phyloP scores from a whole-genome alignment of 2,888 invertebrate species.

The Corythucha ciliata region DNA sequence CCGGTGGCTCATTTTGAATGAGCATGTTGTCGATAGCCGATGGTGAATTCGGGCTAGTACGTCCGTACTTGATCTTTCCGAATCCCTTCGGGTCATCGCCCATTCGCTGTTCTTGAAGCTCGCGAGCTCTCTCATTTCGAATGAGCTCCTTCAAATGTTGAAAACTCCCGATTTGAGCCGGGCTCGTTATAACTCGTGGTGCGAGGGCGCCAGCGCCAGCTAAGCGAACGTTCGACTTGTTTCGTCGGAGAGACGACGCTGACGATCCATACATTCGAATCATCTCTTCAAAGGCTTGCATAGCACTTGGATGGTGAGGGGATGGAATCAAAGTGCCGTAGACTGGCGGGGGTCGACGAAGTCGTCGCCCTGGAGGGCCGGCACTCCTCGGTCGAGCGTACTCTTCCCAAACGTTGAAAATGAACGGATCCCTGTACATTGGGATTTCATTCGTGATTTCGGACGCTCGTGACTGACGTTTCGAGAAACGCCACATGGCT shows the following conservation, averaged over 20 bases:
- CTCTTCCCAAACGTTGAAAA: slow-evolving; percentile 69
- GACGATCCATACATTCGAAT: not conserved
- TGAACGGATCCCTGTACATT: slow-evolving; percentile 69
- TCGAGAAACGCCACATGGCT: slow-evolving; percentile 87
- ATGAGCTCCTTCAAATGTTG: slow-evolving; percentile 72
- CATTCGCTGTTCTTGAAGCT: slow-evolving; percentile 63
- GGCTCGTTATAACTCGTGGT: slow-evolving; percentile 34
- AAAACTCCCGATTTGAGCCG: slow-evolving; percentile 44
- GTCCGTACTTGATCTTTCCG: slow-evolving; percentile 21
- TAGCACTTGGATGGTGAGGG: no score
- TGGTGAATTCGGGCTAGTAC: slow-evolving; percentile 22
- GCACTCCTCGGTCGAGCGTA: slow-evolving; percentile 42
- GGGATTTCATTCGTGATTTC: slow-evolving; percentile 81
- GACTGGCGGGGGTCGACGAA: slow-evolving; percentile 46
- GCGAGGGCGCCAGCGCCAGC: slow-evolving; percentile 35
- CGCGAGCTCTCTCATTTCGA: slow-evolving; percentile 64
- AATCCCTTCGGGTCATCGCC: slow-evolving; percentile 45
- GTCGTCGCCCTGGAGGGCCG: slow-evolving; percentile 32
- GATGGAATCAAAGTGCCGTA: slow-evolving; percentile 62
- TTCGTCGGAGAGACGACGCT: slow-evolving; percentile 9
- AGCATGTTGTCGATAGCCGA: slow-evolving; percentile 15
- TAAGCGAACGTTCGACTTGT: slow-evolving; percentile 28
- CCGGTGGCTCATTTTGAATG: slow-evolving; percentile 18
- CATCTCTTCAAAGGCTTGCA: slow-evolving; percentile 48
- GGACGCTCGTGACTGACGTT: slow-evolving; percentile 75